These are phyloP conservation scores for Artemia sinica DNA, from an alignment of 2,888 invertebrate genomes.

Conservation along the genomic window DNA sequence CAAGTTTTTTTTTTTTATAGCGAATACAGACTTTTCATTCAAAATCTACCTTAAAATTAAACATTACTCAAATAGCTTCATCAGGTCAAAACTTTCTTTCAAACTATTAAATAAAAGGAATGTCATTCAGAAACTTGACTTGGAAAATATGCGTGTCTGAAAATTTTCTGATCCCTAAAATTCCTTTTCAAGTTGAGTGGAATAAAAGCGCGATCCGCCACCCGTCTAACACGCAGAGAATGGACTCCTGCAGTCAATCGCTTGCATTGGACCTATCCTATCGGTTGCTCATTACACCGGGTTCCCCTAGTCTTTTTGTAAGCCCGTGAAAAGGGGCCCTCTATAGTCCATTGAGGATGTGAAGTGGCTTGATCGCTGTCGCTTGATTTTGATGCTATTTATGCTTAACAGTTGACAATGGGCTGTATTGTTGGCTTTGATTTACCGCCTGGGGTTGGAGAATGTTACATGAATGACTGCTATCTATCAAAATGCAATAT, in stretches of 20 bases:
- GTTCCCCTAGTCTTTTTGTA: neutral
- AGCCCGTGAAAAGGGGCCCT: neutral
- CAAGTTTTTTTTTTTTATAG: too few species aligned
- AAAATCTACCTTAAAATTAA: too few species aligned
- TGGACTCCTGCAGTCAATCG: constrained; percentile 10
- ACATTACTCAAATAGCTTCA: too few species aligned
- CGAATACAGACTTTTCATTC: too few species aligned
- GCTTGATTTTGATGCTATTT: constrained; percentile 4
- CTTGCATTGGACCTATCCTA: neutral
- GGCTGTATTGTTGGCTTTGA: constrained; percentile 12
- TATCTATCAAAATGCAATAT: neutral
- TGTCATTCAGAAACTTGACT: too few species aligned
- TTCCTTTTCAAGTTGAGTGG: constrained; percentile 12
- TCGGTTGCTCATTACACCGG: constrained; percentile 12
- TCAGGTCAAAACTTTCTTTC: too few species aligned
- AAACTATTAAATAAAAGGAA: too few species aligned
- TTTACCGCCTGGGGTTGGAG: neutral
- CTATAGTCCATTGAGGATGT: neutral
- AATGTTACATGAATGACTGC: constrained; percentile 2
- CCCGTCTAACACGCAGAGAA: constrained; percentile 12
- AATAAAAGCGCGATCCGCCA: constrained; percentile 8
- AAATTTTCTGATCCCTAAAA: constrained; percentile 9
- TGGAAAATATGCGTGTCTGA: too few species aligned
- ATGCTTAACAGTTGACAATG: constrained; percentile 3
- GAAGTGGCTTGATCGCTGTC: constrained; percentile 13